phyloP scores from a whole-genome alignment of 2,888 invertebrate species.

The Stenurella melanura region DNA sequence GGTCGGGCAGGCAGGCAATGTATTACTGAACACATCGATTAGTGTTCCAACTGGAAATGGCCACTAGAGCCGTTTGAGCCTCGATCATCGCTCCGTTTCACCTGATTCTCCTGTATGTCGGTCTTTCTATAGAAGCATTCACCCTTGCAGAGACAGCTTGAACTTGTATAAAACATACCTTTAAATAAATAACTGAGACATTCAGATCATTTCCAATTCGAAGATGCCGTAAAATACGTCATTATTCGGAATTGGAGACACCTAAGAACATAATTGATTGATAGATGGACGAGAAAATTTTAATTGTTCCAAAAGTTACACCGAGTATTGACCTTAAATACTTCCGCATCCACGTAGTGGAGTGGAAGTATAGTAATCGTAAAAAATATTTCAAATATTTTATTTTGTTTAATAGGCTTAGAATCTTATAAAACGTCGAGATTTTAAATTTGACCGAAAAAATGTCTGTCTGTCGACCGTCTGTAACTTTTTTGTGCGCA shows the following conservation, averaged over 20 bases:
- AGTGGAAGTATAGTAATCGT: too few relatives aligned
- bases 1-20: slow-evolving; percentile 54
- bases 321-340: too few relatives aligned
- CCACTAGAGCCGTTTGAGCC: slow-evolving; percentile 67
- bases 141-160: slow-evolving; percentile 16
- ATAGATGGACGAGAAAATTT: too few relatives aligned
- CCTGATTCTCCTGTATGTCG: slow-evolving; percentile 66
- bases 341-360: too few relatives aligned
- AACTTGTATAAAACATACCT: slow-evolving; percentile 20
- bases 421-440: too few relatives aligned
- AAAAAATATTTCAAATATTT: too few relatives aligned
- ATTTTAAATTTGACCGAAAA: too few relatives aligned
- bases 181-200: slow-evolving; percentile 29
- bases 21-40: slow-evolving; percentile 69
- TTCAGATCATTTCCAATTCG: not conserved
- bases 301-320: too few relatives aligned
- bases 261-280: not conserved
- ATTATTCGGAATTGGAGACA: not conserved
- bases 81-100: slow-evolving; percentile 67
- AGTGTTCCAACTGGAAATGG: slow-evolving; percentile 71
- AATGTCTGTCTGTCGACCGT: too few relatives aligned
- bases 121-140: slow-evolving; percentile 46
- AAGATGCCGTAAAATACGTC: not conserved
- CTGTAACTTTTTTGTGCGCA: too few relatives aligned
- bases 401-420: too few relatives aligned